These are phyloP conservation scores for Clarias platycephalus DNA, from an alignment of 2,797 vertebrate genomes.

Conservation along the genomic window DNA sequence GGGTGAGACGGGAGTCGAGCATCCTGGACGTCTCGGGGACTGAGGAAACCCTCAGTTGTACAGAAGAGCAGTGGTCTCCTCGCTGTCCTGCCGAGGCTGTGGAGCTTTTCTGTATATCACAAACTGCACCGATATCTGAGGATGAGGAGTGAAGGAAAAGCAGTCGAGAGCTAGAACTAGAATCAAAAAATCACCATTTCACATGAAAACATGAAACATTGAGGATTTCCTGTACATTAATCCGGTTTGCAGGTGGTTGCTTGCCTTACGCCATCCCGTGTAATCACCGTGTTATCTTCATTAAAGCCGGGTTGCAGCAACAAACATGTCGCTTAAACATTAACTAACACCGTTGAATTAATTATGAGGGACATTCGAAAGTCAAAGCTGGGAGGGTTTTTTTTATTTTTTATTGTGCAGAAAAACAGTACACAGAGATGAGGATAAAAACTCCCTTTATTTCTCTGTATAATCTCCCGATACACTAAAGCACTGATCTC, in stretches of 20 bases:
- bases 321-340: not conserved
- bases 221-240: not conserved
- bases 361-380: too few species aligned
- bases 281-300: not conserved
- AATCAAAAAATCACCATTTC: not conserved
- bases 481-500: too few species aligned
- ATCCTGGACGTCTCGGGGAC: not conserved
- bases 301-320: not conserved
- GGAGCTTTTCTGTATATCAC: constrained; percentile 70
- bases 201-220: not conserved
- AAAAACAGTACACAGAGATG: too few species aligned
- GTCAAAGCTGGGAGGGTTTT: too few species aligned
- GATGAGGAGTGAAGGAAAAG: constrained; percentile 61
- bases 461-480: too few species aligned
- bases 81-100: not conserved
- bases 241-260: not conserved
- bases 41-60: constrained; percentile 50
- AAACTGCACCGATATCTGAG: constrained; percentile 91
- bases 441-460: too few species aligned
- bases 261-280: not conserved
- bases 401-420: too few species aligned
- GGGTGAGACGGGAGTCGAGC: not conserved
- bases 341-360: too few species aligned
- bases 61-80: constrained; percentile 78
- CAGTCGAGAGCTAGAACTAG: not conserved